Evolutionary conservation across 30 jellyfish, hydroid and myxozoan genomes (phyloP), one percentile per base, ranked within the genome.

Genomic region (Chrysaora quinquecirrha): DNA sequence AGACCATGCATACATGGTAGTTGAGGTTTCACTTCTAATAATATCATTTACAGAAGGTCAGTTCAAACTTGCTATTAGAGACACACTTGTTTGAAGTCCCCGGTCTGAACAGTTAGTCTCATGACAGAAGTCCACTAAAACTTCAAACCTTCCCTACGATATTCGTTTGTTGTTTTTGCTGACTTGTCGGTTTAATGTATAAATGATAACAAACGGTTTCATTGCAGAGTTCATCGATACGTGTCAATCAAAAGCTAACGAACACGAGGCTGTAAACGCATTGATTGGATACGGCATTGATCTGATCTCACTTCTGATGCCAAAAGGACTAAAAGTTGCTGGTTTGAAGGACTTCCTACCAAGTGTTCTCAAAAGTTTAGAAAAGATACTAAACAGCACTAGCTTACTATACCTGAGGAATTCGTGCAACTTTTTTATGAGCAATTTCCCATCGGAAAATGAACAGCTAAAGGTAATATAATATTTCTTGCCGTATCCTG

Each of bases 251-350:
- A 71, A 80, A 33, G 80, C 87, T 18, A 54, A 71, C 62, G 65
- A 32, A 21, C 31, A 52, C 29, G 65, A 73, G 20, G 69, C 82
- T 10, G 80, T 88, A 18, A 70, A 63, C 34, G 82, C 89, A 43
- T 72, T 88, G 46, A 29, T 88, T 3, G 48, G 93, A 18, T 82
- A 88, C 47, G 97, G 97, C 46, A 68, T 88, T 24, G 93, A 88
- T 50, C 65, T 88, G 54, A 73, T 88, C 2, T 79, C 97, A 23
- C 38, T 81, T 74, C 74, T 88, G 6, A 72, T 88, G 93, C 97
- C 97, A 14, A 47, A 50, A 23, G 94, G 47, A 12, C 67, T 78
- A 48, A 73, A 73, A 32, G 75, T 46, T 22, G 31, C 54, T 2
- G 64, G 58, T 24, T 23, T 88, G 79, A 78, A 73, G 21, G 66